Evolutionary conservation across 92 coral and sea anemone genomes (phyloP), one percentile per base, ranked within the genome.

Genomic region (Porites cylindrica): DNA sequence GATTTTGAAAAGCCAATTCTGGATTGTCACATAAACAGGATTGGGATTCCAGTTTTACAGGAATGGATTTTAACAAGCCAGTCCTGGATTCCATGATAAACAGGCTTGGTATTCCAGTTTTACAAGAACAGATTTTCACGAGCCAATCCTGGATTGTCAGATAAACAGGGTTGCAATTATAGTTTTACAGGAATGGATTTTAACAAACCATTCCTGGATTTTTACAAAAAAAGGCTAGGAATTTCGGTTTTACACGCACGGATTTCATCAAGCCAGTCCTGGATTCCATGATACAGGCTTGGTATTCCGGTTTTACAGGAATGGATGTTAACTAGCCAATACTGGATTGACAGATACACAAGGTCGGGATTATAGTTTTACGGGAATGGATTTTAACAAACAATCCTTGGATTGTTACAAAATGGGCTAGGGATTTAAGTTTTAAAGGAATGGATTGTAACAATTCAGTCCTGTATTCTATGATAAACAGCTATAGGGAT

Each of bases 271-370:
- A 52, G 50, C 66, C 66, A 81, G 29, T 66, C 0, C 38, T 29
- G 83, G 59, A 79, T 66, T 63, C 11, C 38, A 14, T 26, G 6
- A 81, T 76, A 23, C 81, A 78, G 32, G 64, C 82, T 58, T 65
- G 70, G 82, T 32, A 29, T 64, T 63, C 0, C 71, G 18, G 43
- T 6, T 16, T 32, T 50, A 24, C 76, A 81, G 23, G 38, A 29
- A 62, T 67, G 85, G 76, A 70, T 81, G 20, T 81, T 66, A 23
- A 14, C 20, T 81, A 81, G 3, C 54, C 85, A 81, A 8, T 61
- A 47, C 54, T 51, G 76, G 80, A 75, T 24, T 75, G 1, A 6
- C 5, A 53, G 11, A 21, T n/a, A 61, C 51, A 47, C 85, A 81
- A n/a, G 4, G 24, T 18, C 53, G 85, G 85, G 69, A 50, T 81